Conservation (phyloP, 2,113 vertebrate genomes). For the Marcusenius ussheri region DNA sequence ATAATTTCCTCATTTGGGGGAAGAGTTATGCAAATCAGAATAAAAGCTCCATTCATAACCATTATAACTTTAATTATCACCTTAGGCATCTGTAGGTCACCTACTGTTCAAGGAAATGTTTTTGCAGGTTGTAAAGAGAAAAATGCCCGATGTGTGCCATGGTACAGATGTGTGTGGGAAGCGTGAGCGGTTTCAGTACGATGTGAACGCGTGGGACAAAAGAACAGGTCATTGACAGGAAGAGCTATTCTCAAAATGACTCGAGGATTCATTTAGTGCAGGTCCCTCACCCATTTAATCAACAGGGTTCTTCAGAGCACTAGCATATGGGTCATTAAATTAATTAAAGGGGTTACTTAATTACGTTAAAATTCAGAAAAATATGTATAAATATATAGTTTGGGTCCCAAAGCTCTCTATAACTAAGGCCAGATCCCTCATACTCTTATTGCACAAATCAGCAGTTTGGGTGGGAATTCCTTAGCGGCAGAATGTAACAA, state of each 20-base stretch:
- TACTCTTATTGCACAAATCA: not conserved
- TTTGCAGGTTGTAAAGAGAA: not conserved
- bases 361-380: not conserved
- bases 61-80: not conserved
- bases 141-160: not conserved
- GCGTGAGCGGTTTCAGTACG: not conserved
- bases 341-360: not conserved
- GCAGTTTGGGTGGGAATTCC: not conserved
- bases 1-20: slow-evolving; percentile 2
- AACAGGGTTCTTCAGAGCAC: not conserved
- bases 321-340: not conserved
- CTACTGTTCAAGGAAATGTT: not conserved
- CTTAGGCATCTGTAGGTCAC: not conserved
- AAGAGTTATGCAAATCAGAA: slow-evolving; percentile 11
- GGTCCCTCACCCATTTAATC: not conserved
- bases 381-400: not conserved
- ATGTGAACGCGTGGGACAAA: not conserved
- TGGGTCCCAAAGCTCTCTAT: not conserved
- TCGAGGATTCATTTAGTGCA: not conserved
- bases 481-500: not conserved
- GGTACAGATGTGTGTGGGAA: not conserved
- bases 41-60: not conserved
- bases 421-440: not conserved
- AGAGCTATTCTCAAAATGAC: not conserved
- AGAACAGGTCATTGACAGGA: not conserved